A percentile compares a stretch with the other conserved stretches of the same genome.
phyloP scores from a whole-genome alignment of 1,140 invertebrate genomes.

The Battus philenor region DNA sequence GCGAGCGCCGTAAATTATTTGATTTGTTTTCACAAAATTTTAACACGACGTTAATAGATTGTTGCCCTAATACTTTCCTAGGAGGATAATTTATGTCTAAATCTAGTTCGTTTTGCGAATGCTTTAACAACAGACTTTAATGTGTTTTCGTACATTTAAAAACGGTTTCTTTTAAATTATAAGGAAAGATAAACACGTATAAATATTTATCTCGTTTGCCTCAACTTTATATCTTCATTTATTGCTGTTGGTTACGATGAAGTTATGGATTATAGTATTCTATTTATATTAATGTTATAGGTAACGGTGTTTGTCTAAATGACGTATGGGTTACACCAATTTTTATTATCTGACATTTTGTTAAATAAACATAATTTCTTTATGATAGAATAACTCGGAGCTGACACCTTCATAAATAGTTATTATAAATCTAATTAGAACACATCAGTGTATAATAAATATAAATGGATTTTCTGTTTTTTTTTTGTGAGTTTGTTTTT shows the following conservation, averaged over 20 bases:
- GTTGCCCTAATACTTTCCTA: slow-evolving; percentile 18
- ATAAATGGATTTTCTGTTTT: too few species aligned
- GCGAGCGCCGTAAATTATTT: slow-evolving; percentile 27
- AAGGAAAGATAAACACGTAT: slow-evolving; percentile 6
- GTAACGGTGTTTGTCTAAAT: slow-evolving; percentile 8
- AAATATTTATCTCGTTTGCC: slow-evolving; percentile 9
- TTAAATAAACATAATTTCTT: neutral
- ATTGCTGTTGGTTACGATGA: slow-evolving; percentile 2
- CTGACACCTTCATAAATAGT: too few species aligned
- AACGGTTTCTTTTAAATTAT: slow-evolving; percentile 24
- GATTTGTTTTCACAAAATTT: slow-evolving; percentile 14
- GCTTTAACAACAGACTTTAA: slow-evolving; percentile 5
- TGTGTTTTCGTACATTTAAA: slow-evolving; percentile 13
- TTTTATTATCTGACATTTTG: slow-evolving; percentile 1
- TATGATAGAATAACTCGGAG: too few species aligned
- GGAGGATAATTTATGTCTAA: slow-evolving; percentile 16
- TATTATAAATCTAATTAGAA: too few species aligned
- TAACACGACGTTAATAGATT: slow-evolving; percentile 16
- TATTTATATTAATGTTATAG: slow-evolving; percentile 10
- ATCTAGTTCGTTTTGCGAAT: slow-evolving; percentile 26
- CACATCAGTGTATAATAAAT: too few species aligned
- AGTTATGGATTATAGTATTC: slow-evolving; percentile 1
- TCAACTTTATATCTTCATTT: slow-evolving; percentile 11
- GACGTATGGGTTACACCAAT: neutral
- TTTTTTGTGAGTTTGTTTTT: too few species aligned